Percentiles rank a stretch among this genome's conserved stretches.
These are phyloP conservation scores for Matsumyia berberina DNA, from an alignment of 2,888 invertebrate species.

Conservation along the genomic window DNA sequence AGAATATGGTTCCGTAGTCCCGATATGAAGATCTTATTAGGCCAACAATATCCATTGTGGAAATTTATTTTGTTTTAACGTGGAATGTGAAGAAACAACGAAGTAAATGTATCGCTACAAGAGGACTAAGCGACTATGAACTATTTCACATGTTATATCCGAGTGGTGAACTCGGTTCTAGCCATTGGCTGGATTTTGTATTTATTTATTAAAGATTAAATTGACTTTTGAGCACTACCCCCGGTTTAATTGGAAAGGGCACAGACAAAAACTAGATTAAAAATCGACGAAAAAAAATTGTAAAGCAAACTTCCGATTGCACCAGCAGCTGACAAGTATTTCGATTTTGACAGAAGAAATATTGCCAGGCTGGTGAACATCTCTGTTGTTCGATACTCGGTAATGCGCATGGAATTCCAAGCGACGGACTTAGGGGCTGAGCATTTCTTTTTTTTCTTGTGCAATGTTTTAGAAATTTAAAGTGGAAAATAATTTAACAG, in stretches of 20 bases:
- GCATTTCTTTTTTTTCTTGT: not conserved
- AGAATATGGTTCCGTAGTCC: slow-evolving; percentile 81
- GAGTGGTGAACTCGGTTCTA: slow-evolving; percentile 12
- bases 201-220: slow-evolving; percentile 23
- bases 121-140: slow-evolving; percentile 29
- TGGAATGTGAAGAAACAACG: slow-evolving; percentile 41
- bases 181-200: slow-evolving; percentile 16
- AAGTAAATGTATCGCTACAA: slow-evolving; percentile 43
- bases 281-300: slow-evolving; percentile 51
- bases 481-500: no score
- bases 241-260: slow-evolving; percentile 21
- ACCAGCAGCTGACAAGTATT: slow-evolving; percentile 61
- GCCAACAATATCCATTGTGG: slow-evolving; percentile 80
- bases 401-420: not conserved
- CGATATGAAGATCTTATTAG: slow-evolving; percentile 79
- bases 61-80: slow-evolving; percentile 45
- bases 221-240: slow-evolving; percentile 45
- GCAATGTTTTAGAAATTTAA: not conserved
- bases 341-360: slow-evolving; percentile 47
- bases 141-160: slow-evolving; percentile 62
- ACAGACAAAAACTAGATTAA: slow-evolving; percentile 48
- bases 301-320: slow-evolving; percentile 45
- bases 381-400: slow-evolving; percentile 53
- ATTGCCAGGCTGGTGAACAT: slow-evolving; percentile 14
- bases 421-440: not conserved